These are phyloP conservation scores for Ictidomys tridecemlineatus DNA, from an alignment of 2,113 vertebrate genomes.

Conservation along the genomic window DNA sequence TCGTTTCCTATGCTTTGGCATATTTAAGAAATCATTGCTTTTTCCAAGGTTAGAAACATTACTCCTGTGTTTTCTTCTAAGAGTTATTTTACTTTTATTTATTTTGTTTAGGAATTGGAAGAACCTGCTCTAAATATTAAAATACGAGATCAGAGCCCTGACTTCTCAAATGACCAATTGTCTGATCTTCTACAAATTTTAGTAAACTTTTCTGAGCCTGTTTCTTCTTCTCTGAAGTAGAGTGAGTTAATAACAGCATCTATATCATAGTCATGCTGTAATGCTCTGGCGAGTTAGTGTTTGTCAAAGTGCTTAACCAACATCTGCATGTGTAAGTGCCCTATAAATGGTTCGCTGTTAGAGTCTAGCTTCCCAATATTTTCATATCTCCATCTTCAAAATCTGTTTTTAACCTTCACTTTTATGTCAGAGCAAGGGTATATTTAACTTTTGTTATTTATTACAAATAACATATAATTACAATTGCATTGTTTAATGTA, in stretches of 20 bases:
- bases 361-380: neutral
- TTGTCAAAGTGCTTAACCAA: neutral
- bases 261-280: neutral
- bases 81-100: neutral
- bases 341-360: neutral
- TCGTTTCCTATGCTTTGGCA: neutral
- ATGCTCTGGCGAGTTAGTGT: neutral
- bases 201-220: constrained; percentile 16
- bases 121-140: neutral
- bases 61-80: neutral
- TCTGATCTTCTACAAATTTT: neutral
- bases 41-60: neutral
- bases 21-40: neutral
- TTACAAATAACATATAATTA: constrained; percentile 27
- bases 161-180: neutral
- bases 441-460: constrained; percentile 12
- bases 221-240: constrained; percentile 52
- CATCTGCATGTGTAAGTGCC: neutral
- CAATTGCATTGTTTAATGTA: constrained; percentile 25
- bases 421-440: neutral
- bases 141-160: neutral
- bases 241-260: neutral
- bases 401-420: neutral
- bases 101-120: neutral
- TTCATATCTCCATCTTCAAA: neutral